phyloP scores from a whole-genome alignment of 2,113 vertebrate species.

The Lethenteron camtschaticum region DNA sequence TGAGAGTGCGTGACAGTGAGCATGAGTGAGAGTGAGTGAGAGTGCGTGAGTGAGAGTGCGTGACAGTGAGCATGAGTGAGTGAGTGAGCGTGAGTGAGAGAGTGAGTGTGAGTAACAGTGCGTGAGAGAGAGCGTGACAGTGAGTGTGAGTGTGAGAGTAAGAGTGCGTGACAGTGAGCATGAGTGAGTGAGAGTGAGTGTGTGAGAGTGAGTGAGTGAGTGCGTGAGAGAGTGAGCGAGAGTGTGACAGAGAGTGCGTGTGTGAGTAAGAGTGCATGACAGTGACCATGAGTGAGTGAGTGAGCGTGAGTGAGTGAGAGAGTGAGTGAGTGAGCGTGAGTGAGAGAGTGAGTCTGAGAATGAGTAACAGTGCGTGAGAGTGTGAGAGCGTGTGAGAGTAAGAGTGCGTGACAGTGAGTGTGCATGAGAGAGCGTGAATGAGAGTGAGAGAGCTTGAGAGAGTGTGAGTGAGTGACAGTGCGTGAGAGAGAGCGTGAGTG shows the following conservation, averaged over 20 bases:
- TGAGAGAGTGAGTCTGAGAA: neutral
- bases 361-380: slow-evolving; percentile 5
- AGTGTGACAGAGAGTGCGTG: neutral
- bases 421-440: neutral
- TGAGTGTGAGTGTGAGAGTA: neutral
- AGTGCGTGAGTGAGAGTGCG: neutral
- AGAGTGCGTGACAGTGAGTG: neutral
- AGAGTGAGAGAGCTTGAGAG: neutral
- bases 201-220: too few species aligned
- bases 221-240: neutral
- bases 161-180: neutral
- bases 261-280: neutral
- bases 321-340: neutral
- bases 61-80: neutral
- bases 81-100: neutral
- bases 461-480: too few species aligned
- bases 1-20: neutral
- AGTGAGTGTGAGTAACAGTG: neutral
- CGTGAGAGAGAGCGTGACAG: neutral
- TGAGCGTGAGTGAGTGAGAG: neutral
- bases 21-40: neutral
- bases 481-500: neutral
- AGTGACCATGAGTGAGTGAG: too few species aligned
- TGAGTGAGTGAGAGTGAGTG: neutral
- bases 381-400: neutral